Evolutionary conservation across 2,888 invertebrate genomes (phyloP).

Genomic region (Caenorhabditis sulstoni): DNA sequence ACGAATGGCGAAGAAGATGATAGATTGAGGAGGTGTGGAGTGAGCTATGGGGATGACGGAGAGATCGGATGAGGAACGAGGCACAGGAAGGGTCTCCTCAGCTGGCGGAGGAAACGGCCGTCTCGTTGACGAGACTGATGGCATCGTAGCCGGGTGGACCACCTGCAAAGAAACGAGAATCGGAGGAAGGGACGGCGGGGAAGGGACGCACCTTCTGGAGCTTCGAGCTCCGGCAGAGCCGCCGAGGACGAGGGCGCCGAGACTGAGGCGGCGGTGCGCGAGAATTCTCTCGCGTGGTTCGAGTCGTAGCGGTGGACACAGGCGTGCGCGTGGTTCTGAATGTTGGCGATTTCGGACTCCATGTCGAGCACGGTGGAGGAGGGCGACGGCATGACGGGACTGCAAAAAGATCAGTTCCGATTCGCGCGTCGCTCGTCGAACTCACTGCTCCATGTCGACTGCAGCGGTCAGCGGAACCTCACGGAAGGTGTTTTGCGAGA

Average conservation of each 20-base stretch:
- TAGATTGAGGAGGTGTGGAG: background rate
- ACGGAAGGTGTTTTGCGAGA: slow-evolving; percentile 20
- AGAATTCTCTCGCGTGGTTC: slow-evolving; percentile 32
- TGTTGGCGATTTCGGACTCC: slow-evolving; percentile 40
- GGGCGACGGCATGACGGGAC: slow-evolving; percentile 35
- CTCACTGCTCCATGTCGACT: slow-evolving; percentile 32
- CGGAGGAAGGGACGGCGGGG: no score
- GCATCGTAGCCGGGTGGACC: slow-evolving; percentile 48
- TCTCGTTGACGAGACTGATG: slow-evolving; percentile 47
- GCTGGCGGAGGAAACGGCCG: slow-evolving; percentile 1
- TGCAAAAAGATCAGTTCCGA: slow-evolving; percentile 14
- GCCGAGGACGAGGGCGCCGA: slow-evolving; percentile 5
- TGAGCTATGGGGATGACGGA: slow-evolving; percentile 1
- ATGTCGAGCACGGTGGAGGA: slow-evolving; percentile 42
- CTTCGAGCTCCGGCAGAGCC: slow-evolving; percentile 39
- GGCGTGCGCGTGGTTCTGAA: slow-evolving; percentile 45
- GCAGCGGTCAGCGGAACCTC: slow-evolving; percentile 16
- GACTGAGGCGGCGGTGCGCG: slow-evolving; percentile 20
- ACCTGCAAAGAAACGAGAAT: slow-evolving; percentile 13
- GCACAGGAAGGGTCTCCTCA: background rate
- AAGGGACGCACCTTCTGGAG: slow-evolving; percentile 22
- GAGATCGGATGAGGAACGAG: slow-evolving; percentile 10
- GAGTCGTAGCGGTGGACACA: slow-evolving; percentile 44
- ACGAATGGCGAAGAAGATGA: slow-evolving; percentile 31
- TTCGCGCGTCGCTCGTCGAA: slow-evolving; percentile 2